A percentile compares a stretch with the other conserved stretches of the same genome.
phyloP scores from a whole-genome alignment of 2,113 vertebrate species.

The Heterotilapia buettikoferi region DNA sequence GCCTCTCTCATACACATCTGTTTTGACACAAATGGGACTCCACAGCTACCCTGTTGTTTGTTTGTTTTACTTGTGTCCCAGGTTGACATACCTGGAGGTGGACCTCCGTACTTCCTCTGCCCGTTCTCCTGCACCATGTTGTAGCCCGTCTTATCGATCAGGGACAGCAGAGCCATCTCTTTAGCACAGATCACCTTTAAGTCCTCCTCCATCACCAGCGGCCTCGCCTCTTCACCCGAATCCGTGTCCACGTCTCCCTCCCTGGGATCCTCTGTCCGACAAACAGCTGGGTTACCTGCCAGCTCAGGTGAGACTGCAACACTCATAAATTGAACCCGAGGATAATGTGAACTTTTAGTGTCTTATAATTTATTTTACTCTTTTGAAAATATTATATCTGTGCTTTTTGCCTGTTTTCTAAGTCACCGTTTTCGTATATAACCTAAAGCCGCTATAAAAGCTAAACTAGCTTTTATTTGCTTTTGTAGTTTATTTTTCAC shows the following conservation, averaged over 20 bases:
- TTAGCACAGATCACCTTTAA: slow-evolving; percentile 58
- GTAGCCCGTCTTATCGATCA: slow-evolving; percentile 90
- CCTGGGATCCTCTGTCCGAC: neutral
- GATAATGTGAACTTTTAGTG: neutral
- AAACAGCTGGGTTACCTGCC: neutral
- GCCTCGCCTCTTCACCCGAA: neutral
- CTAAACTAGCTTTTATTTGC: neutral
- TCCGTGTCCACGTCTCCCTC: neutral
- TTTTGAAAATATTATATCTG: neutral
- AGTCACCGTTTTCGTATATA: neutral
- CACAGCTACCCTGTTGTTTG: neutral
- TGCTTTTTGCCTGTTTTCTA: neutral
- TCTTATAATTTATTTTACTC: neutral
- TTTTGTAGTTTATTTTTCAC: neutral
- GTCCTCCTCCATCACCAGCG: slow-evolving; percentile 32
- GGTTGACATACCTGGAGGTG: slow-evolving; percentile 76
- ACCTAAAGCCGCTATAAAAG: neutral
- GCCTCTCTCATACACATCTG: neutral
- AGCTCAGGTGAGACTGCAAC: neutral
- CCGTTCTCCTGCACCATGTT: slow-evolving; percentile 94
- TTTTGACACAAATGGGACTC: neutral
- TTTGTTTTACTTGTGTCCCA: neutral
- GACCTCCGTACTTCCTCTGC: slow-evolving; percentile 93
- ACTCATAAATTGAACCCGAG: neutral
- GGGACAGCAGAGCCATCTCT: slow-evolving; percentile 79